Percentiles rank a stretch among this genome's conserved stretches.
These are phyloP conservation scores for Ciconia nigra DNA, from an alignment of 2,797 vertebrate genomes.

Conservation along the genomic window DNA sequence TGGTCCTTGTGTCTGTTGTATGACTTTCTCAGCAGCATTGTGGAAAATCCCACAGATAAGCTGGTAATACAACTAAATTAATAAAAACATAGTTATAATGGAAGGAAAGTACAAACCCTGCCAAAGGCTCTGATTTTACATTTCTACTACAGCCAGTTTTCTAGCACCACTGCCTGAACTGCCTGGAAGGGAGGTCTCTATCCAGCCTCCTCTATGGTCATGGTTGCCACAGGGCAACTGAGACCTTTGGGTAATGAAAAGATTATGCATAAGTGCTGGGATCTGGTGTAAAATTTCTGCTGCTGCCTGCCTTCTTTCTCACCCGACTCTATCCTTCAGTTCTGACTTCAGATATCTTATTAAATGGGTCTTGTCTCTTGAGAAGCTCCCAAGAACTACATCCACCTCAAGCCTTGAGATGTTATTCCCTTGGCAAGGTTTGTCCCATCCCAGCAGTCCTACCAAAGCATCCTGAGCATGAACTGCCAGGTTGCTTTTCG, in stretches of 20 bases:
- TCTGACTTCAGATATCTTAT: neutral
- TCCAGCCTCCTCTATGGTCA: neutral
- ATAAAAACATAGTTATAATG: neutral
- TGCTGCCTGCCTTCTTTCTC: neutral
- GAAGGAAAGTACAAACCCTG: neutral
- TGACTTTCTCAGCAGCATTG: neutral
- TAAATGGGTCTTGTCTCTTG: neutral
- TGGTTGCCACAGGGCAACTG: neutral
- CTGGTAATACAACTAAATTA: neutral
- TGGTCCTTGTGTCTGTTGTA: neutral
- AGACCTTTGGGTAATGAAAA: neutral
- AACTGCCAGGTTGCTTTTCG: neutral
- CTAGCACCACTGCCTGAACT: neutral
- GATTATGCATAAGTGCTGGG: rapidly evolving
- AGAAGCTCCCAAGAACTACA: neutral
- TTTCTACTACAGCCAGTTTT: neutral
- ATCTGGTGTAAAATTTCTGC: neutral
- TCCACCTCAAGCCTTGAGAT: neutral
- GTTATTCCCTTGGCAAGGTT: neutral
- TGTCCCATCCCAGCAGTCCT: neutral
- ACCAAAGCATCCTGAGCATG: neutral
- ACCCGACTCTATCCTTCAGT: neutral
- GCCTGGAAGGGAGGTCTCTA: neutral
- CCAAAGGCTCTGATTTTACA: neutral
- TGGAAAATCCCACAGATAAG: neutral